A percentile compares a stretch with the other conserved stretches of the same genome.
phyloP scores from a whole-genome alignment of 2,888 invertebrate genomes.

The Phragmatobia fuliginosa region DNA sequence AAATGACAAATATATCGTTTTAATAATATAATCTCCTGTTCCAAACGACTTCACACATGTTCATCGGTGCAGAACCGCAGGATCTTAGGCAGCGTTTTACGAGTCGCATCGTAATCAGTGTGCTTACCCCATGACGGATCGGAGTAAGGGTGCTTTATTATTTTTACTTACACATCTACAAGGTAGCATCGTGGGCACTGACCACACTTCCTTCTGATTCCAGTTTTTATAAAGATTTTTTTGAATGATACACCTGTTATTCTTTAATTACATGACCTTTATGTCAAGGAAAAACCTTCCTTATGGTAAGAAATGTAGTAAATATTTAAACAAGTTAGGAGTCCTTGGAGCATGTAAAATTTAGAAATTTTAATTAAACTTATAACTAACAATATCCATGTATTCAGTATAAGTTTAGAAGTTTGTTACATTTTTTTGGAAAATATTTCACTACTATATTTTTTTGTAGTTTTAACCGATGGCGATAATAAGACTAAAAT shows the following conservation, averaged over 20 bases:
- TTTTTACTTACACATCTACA: slow-evolving; percentile 47
- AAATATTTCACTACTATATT: not conserved
- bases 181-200: slow-evolving; percentile 50
- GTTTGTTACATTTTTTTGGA: not conserved
- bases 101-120: slow-evolving; percentile 58
- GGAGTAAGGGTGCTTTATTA: slow-evolving; percentile 64
- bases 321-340: not conserved
- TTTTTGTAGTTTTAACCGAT: not conserved
- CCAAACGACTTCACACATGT: slow-evolving; percentile 38
- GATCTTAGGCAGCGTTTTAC: slow-evolving; percentile 41
- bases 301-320: slow-evolving; percentile 7
- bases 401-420: not conserved
- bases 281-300: too few relatives aligned
- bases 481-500: not conserved
- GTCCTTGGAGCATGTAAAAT: not conserved
- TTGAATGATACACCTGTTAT: slow-evolving; percentile 12
- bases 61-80: slow-evolving; percentile 54
- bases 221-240: slow-evolving; percentile 22
- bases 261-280: slow-evolving; percentile 29
- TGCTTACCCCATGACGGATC: slow-evolving; percentile 64
- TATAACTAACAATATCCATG: not conserved
- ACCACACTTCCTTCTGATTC: slow-evolving; percentile 60
- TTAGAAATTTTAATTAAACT: not conserved
- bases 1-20: not conserved
- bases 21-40: slow-evolving; percentile 22